Base-by-base conservation (phyloP, 2,113 vertebrate species). In the Verasper variegatus region DNA sequence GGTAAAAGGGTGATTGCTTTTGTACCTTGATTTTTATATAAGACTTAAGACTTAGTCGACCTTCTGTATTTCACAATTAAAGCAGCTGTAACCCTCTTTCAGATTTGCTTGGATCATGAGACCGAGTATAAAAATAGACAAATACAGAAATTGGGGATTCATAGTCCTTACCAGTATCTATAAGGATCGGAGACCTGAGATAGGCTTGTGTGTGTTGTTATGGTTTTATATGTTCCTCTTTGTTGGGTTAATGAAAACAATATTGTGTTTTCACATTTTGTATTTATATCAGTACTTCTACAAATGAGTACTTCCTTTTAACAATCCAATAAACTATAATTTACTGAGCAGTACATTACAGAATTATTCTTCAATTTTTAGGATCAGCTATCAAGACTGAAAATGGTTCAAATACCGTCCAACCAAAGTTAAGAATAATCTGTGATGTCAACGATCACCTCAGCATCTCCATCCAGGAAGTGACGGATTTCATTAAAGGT, bases 11-110 rank as follows among this genome's bases (percentile, higher is more conserved):
- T 5, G 10, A 54, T 21, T 3, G 31, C 42, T 45, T 3, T 15
- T 37, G 11, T 13, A 24, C 27, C 12, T 4, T 13, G 8, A 15
- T n/a, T n/a, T n/a, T n/a, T n/a, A n/a, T n/a, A n/a, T 31, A 31
- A 31, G 31, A 31, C 5, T 31, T 31, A 31, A 31, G 27, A 31
- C 27, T 27, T 27, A 27, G 6, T 31, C 31, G 31, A 8, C 31
- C 31, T 31, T 31, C 31, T 31, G 9, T 26, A 54, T 71, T 72
- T 42, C 31, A 72, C 15, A 72, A 63, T 62, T 63, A 63, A 72
- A 23, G 5, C 7, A 57, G 20, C 27, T 9, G 14, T 14, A 12
- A 45, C 42, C 42, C 13, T 45, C 12, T 45, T 15, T 45, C 42
- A 15, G 6, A 8, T 7, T 54, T 21, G 52, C n/a, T 54, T 15